Conservation (phyloP, 1,140 invertebrate genomes). For the Anastrepha obliqua region DNA sequence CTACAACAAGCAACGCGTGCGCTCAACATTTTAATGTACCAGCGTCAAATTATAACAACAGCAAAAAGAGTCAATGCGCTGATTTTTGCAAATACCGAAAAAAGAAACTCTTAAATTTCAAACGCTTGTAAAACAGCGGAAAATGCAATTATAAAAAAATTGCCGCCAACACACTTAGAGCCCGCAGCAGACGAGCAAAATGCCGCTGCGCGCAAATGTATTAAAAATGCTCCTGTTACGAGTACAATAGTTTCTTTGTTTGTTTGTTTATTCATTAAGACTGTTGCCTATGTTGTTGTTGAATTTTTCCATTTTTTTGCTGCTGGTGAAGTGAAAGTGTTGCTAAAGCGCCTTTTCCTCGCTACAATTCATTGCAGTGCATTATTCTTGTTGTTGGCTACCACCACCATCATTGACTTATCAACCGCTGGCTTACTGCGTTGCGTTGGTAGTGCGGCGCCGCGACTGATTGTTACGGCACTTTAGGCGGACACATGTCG, state of each 20-base stretch:
- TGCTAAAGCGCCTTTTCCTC: slow-evolving; percentile 60
- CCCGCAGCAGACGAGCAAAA: slow-evolving; percentile 41
- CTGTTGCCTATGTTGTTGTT: slow-evolving; percentile 55
- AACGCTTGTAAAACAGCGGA: slow-evolving; percentile 36
- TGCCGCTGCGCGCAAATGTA: background rate
- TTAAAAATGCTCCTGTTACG: slow-evolving; percentile 24
- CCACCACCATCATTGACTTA: slow-evolving; percentile 62
- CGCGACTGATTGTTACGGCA: background rate
- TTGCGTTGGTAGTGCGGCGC: slow-evolving; percentile 39
- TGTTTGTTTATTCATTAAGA: slow-evolving; percentile 58
- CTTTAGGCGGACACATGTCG: slow-evolving; percentile 71
- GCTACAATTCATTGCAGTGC: slow-evolving; percentile 41
- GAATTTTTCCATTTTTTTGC: slow-evolving; percentile 56
- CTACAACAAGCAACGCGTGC: slow-evolving; percentile 34
- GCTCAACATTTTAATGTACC: slow-evolving; percentile 17
- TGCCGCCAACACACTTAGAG: slow-evolving; percentile 38
- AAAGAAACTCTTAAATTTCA: background rate
- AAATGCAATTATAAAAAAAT: slow-evolving; percentile 50
- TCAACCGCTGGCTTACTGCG: background rate
- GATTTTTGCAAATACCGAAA: background rate
- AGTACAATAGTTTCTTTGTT: slow-evolving; percentile 53
- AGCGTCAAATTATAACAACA: slow-evolving; percentile 29
- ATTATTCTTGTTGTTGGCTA: slow-evolving; percentile 60
- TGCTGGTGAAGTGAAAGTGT: slow-evolving; percentile 71
- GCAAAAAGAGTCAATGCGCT: background rate